Evolutionary conservation across 1,140 invertebrate species (phyloP).

Genomic region (Aplysia californica): DNA sequence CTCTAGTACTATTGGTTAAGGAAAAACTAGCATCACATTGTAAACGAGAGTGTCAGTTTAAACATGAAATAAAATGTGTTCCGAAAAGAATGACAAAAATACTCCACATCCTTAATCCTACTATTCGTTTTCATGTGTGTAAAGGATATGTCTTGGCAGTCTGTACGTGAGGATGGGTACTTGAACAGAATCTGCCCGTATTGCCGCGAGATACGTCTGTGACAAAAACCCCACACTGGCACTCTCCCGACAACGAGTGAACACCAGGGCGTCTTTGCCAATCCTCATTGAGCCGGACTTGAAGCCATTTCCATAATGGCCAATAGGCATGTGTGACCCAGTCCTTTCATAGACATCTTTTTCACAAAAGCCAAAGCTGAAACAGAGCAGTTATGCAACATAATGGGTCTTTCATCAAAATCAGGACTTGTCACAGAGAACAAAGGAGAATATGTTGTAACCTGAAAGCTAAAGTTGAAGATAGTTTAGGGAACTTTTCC

Average conservation of each 20-base stretch:
- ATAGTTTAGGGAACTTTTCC: no score
- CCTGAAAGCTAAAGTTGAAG: no score
- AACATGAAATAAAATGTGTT: no score
- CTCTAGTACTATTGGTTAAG: no score
- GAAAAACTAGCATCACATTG: no score
- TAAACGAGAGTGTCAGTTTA: no score
- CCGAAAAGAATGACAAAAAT: no score
- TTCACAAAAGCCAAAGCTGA: conserved; percentile 65
- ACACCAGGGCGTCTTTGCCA: conserved; percentile 59
- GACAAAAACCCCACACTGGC: conserved; percentile 60
- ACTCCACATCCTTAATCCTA: no score
- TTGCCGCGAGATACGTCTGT: conserved; percentile 55
- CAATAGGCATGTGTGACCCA: conserved; percentile 51
- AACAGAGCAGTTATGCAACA: conserved; percentile 28
- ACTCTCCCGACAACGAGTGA: conserved; percentile 44
- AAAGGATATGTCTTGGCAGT: conserved; percentile 54
- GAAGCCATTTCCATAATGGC: conserved; percentile 65
- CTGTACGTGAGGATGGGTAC: conserved; percentile 59
- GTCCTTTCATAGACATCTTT: conserved; percentile 46
- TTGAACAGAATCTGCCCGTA: conserved; percentile 55
- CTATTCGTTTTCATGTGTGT: background rate
- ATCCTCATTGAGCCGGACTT: conserved; percentile 64
- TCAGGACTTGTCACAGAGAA: no score
- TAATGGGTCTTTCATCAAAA: no score
- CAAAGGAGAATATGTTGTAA: no score